These are phyloP conservation scores for Arvicola amphibius DNA, from an alignment of 2,797 vertebrate genomes.

Conservation along the genomic window DNA sequence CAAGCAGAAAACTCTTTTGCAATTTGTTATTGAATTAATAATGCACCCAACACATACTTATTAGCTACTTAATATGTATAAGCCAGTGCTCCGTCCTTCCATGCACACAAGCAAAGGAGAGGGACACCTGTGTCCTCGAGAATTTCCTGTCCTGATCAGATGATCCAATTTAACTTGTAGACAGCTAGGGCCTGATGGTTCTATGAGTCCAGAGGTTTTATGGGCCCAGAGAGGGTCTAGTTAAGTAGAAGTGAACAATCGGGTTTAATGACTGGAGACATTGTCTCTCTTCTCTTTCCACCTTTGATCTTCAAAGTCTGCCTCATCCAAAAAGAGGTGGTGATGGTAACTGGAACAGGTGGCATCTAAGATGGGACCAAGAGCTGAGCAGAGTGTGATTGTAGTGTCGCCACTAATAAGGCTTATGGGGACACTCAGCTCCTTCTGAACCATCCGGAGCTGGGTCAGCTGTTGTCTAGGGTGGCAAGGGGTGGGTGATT, in stretches of 20 bases:
- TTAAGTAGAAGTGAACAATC: rapidly evolving
- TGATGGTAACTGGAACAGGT: background rate
- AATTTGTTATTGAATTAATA: conserved; percentile 60
- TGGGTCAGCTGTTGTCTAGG: rapidly evolving
- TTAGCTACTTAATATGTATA: background rate
- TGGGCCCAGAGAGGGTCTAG: background rate
- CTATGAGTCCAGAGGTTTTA: background rate
- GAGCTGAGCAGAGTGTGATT: rapidly evolving
- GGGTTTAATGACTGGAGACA: background rate
- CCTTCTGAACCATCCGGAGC: no score
- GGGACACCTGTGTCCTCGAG: background rate
- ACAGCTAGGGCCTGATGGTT: rapidly evolving
- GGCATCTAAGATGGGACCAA: rapidly evolving
- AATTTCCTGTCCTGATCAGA: background rate
- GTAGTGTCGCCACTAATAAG: rapidly evolving
- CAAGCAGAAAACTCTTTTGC: conserved; percentile 26
- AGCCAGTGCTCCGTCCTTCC: background rate
- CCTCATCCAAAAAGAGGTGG: background rate
- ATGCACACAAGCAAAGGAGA: background rate
- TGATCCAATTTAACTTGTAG: background rate
- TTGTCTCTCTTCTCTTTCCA: rapidly evolving
- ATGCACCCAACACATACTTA: conserved; percentile 28
- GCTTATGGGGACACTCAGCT: rapidly evolving
- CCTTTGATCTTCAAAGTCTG: background rate
- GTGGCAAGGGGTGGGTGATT: rapidly evolving